A percentile compares a stretch with the other conserved stretches of the same genome.
These are phyloP conservation scores for Oplegnathus fasciatus DNA, from an alignment of 2,113 vertebrate genomes.

Conservation along the genomic window DNA sequence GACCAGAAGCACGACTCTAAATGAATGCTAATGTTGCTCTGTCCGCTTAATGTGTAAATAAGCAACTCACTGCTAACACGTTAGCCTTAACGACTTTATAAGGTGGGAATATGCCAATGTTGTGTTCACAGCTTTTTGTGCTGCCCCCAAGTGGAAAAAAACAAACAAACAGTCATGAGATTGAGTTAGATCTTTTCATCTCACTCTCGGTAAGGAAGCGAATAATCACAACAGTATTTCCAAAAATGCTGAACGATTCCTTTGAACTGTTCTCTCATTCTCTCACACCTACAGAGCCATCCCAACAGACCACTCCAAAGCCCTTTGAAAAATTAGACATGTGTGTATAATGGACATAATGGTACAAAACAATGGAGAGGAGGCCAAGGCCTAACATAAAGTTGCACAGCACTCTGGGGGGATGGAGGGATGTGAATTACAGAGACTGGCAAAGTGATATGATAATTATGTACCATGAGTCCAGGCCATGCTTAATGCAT, in stretches of 20 bases:
- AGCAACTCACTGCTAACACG: too few species aligned
- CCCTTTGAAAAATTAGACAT: conserved; percentile 15
- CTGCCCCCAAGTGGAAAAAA: background rate
- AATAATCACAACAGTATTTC: background rate
- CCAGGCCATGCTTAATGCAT: conserved; percentile 10
- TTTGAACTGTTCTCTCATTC: background rate
- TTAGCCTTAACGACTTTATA: too few species aligned
- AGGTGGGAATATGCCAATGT: too few species aligned
- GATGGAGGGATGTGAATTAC: conserved; percentile 3
- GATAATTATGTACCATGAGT: conserved; percentile 12
- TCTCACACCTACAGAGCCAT: background rate
- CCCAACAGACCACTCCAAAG: background rate
- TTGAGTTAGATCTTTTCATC: background rate
- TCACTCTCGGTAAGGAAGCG: background rate
- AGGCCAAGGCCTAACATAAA: background rate
- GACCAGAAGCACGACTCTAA: too few species aligned
- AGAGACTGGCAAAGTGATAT: conserved; percentile 10
- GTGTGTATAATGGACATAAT: conserved; percentile 17
- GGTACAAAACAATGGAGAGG: conserved; percentile 9
- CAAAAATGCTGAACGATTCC: too few species aligned
- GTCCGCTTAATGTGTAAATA: too few species aligned
- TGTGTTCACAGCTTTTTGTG: too few species aligned
- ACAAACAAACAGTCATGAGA: too few species aligned
- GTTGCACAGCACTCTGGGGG: background rate
- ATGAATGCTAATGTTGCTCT: too few species aligned